These are phyloP conservation scores for Sarcophaga bullata DNA, from an alignment of 1,140 invertebrate genomes.

Conservation along the genomic window DNA sequence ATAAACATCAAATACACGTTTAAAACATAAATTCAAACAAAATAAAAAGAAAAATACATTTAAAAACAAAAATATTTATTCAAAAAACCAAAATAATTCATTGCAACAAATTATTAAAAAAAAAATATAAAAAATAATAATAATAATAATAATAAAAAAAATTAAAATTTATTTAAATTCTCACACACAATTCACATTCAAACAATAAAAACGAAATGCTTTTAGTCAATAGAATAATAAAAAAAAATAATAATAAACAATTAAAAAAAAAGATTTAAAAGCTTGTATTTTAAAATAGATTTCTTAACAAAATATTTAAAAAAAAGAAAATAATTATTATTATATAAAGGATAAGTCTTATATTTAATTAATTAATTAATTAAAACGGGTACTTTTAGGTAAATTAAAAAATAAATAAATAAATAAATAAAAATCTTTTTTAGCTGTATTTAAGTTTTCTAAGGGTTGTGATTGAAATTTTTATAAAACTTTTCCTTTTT, in stretches of 20 bases:
- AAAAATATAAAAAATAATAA: conserved; percentile 12
- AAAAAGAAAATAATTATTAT: not conserved
- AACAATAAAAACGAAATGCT: not conserved
- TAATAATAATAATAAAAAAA: no score
- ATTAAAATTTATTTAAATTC: not conserved
- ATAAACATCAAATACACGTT: conserved; percentile 25
- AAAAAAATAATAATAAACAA: not conserved
- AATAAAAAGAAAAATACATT: no score
- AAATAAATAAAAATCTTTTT: no score
- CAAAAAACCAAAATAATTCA: not conserved
- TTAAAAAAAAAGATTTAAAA: not conserved
- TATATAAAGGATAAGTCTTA: no score
- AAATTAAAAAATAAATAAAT: not conserved
- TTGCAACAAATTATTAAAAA: not conserved
- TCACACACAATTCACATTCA: not conserved
- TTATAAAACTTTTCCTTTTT: not conserved
- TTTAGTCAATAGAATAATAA: not conserved
- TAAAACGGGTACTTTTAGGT: conserved; percentile 37
- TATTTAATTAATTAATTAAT: not conserved
- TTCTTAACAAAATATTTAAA: not conserved
- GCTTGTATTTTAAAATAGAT: not conserved
- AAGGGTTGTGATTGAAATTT: conserved; percentile 33
- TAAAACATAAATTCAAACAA: conserved; percentile 18
- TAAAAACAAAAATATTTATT: no score
- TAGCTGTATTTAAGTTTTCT: conserved; percentile 9